Base-by-base conservation (phyloP, 2,888 invertebrate species). In the Sinhomidia bicolor region DNA sequence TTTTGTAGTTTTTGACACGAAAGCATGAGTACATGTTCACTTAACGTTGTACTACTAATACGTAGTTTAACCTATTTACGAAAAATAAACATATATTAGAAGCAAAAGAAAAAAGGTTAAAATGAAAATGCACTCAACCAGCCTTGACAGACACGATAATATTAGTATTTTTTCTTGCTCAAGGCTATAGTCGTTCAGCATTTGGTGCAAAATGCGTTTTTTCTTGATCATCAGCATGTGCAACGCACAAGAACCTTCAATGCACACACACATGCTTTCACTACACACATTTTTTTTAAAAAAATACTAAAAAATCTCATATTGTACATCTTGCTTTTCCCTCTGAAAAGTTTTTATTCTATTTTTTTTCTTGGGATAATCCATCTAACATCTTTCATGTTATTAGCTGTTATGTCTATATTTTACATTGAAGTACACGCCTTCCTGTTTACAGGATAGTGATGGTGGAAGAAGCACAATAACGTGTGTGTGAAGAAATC, bases 341-440 rank as follows among this genome's bases (percentile, higher is more conserved):
- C 62, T 60, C 62, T 41, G 20, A 32, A 29, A 20, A 47, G 44
- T 44, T 65, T 44, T 23, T 23, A 62, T 23, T 51, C 23, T 23
- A 26, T 81, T 65, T 65, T 54, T 81, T 65, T 65, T 41, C 12
- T 36, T 26, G 26, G 76, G 65, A 65, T 85, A 79, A 85, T 85
- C 85, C 85, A 85, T 85, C 85, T 68, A 62, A n/a, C 74, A 84
- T 41, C 60, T 60, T 62, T 32, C 84, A 76, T 78, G 78, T 29
- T 36, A 36, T 36, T 36, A 36, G 36, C 36, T 54, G 9, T 6
- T 17, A 32, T 51, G 76, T 76, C 76, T 76, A 76, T 76, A 51
- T 76, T n/a, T 76, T 76, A 26, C 26, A n/a, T 29, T 47, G 23
- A 9, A 36, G 9, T 26, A 51, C 23, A 20, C 32, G 32, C 32